Base-by-base conservation (phyloP, 2,797 vertebrate genomes). In the Enteromius mattozi region DNA sequence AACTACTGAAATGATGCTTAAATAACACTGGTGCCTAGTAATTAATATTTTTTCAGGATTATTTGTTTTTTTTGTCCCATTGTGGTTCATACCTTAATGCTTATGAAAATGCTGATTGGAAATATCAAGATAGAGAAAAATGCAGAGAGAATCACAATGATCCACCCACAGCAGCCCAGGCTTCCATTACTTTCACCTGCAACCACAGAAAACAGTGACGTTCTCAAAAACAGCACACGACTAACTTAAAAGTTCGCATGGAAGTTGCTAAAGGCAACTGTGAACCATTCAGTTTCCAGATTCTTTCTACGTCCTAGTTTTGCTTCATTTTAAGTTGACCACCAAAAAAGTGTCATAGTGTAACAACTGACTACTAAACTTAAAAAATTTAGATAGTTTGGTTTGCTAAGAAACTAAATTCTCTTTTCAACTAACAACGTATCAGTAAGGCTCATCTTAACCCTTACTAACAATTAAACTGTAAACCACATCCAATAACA, bases 81-180 rank as follows among this genome's bases (percentile, higher is more conserved):
- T 75, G 3, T 80, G 27, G 4, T 59, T 56, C 68, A 69, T 86
- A 97, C 97, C 96, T 97, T 98, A 30, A 97, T 47, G 88, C 96
- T 96, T 63, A 96, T 91, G 94, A 96, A 97, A 89, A 97, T 90
- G 51, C 96, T 96, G 87, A 98, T 0, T 0, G 97, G 96, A 85
- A 97, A 97, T 1, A 95, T 92, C 2, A 93, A 1, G 13, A 93
- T 0, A 17, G 93, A 87, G n/a, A 98, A 90, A 3, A 97, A 0
- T 21, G 93, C 91, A 4, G 96, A 96, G 4, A 97, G 2, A 1
- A 89, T 91, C 86, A 96, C 90, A 2, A 98, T 87, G 51, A 96
- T 21, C 96, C 96, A 97, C 21, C 96, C 97, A 10, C 94, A 86
- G 10, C 91, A 92, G 35, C 96, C 96, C 72, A 97, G 89, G 85